phyloP scores from a whole-genome alignment of 2,113 vertebrate species.

The Centropus unirufus region DNA sequence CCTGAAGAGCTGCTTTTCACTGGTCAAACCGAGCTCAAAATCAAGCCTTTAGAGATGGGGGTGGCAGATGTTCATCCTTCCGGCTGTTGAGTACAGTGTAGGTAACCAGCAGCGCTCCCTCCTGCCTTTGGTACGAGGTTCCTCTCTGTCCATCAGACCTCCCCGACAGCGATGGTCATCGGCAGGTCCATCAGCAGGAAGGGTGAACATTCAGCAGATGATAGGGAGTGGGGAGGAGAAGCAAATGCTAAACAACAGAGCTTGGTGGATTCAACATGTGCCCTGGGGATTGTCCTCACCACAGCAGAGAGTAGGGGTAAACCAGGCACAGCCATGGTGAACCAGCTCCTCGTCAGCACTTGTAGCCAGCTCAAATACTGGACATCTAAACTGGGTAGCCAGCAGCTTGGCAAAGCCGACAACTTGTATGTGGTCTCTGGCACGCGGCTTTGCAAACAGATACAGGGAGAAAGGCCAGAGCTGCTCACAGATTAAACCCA shows the following conservation, averaged over 20 bases:
- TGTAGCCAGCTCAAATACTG: rapidly evolving
- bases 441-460: background rate
- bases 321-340: background rate
- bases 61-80: background rate
- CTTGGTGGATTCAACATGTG: background rate
- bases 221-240: background rate
- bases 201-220: background rate
- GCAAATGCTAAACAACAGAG: background rate
- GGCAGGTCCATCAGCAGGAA: background rate
- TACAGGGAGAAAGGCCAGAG: background rate
- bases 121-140: background rate
- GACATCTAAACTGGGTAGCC: background rate
- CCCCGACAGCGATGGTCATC: rapidly evolving
- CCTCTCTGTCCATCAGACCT: background rate
- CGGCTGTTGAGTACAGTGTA: background rate
- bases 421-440: background rate
- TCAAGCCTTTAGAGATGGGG: background rate
- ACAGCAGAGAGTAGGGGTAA: background rate
- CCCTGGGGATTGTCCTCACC: background rate
- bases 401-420: background rate
- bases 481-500: background rate
- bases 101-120: background rate
- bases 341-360: background rate
- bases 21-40: background rate
- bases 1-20: background rate